Percentiles rank a stretch among this genome's conserved stretches.
Conservation (phyloP, 2,888 invertebrate genomes). For the Allolobophora icterica region DNA sequence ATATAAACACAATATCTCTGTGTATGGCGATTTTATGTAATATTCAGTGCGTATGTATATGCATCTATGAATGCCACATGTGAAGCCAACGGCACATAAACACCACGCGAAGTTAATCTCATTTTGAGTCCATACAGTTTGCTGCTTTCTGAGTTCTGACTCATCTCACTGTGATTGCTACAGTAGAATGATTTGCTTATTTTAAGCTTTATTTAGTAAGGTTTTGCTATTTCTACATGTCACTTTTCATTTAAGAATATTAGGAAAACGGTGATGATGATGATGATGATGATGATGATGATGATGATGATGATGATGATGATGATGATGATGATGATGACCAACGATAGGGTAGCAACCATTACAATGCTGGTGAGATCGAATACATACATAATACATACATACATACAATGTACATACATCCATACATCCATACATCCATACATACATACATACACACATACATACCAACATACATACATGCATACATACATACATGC, state of each 20-base stretch:
- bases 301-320: background rate
- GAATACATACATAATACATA: slow-evolving; percentile 22
- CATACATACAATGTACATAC: background rate
- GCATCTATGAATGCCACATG: background rate
- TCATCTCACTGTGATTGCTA: background rate
- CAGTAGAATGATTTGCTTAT: too few species aligned
- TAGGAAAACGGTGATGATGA: background rate
- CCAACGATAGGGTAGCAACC: background rate
- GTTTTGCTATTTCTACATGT: too few species aligned
- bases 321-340: background rate
- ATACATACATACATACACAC: slow-evolving; percentile 22
- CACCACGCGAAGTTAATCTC: background rate
- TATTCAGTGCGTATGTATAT: background rate
- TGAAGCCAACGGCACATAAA: background rate
- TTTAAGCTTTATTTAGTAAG: too few species aligned
- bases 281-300: background rate
- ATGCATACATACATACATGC: background rate
- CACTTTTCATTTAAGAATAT: background rate
- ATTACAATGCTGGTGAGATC: background rate
- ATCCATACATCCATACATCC: background rate
- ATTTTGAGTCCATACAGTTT: background rate
- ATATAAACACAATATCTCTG: background rate
- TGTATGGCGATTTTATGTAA: background rate
- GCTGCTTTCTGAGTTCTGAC: background rate
- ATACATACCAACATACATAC: background rate